Conservation (phyloP, 1,140 invertebrate genomes). For the Cotesia glomerata region DNA sequence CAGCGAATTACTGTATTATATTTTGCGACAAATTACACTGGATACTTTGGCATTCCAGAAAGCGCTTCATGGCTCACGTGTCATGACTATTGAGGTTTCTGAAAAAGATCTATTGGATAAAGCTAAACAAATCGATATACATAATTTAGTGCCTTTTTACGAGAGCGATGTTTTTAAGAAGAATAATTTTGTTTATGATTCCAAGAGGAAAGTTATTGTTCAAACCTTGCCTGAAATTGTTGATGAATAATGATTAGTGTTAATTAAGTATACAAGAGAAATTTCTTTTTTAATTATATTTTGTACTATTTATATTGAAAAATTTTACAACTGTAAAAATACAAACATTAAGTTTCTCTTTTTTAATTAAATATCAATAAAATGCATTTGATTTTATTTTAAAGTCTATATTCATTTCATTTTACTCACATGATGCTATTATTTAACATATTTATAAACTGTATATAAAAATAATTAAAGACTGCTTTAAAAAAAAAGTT, state of each 20-base stretch:
- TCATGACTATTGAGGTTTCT: slow-evolving; percentile 83
- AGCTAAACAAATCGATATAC: slow-evolving; percentile 91
- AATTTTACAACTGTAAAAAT: neutral
- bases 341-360: neutral
- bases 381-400: neutral
- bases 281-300: slow-evolving; percentile 22
- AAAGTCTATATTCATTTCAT: neutral
- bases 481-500: no score
- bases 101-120: slow-evolving; percentile 92
- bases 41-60: slow-evolving; percentile 90
- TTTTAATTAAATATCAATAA: neutral
- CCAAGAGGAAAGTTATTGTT: slow-evolving; percentile 82
- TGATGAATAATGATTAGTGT: slow-evolving; percentile 38
- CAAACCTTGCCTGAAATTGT: slow-evolving; percentile 74
- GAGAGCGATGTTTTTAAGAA: slow-evolving; percentile 88
- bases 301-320: slow-evolving; percentile 20
- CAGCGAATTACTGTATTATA: slow-evolving; percentile 94
- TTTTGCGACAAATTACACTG: slow-evolving; percentile 90
- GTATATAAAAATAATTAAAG: neutral
- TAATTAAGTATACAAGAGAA: neutral
- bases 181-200: slow-evolving; percentile 90
- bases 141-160: slow-evolving; percentile 90
- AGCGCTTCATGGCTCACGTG: slow-evolving; percentile 76
- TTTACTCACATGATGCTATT: neutral
- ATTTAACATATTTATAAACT: neutral